phyloP scores from a whole-genome alignment of 2,888 invertebrate genomes.

The Chrysopilus asiliformis region DNA sequence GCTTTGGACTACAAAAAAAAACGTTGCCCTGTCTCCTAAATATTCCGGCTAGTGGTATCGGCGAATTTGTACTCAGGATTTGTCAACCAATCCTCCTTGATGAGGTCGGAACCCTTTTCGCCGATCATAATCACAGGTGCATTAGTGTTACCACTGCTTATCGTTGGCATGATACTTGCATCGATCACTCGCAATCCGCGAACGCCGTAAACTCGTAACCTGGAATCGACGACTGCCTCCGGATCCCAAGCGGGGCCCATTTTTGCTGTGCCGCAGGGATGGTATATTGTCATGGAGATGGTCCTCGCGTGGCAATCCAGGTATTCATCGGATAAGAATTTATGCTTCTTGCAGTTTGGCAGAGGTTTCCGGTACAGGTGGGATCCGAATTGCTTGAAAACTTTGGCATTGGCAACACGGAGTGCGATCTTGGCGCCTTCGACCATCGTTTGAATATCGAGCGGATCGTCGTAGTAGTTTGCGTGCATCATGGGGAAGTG shows the following conservation, averaged over 20 bases:
- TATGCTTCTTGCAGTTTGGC: conserved; percentile 61
- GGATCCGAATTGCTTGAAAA: conserved; percentile 70
- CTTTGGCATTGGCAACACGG: conserved; percentile 55
- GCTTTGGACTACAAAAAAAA: too few species aligned
- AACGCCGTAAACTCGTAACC: conserved; percentile 63
- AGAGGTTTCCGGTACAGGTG: conserved; percentile 59
- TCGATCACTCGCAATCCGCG: conserved; percentile 69
- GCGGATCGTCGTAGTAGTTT: conserved; percentile 75
- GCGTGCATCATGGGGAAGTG: conserved; percentile 82
- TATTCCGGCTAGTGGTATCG: conserved; percentile 3
- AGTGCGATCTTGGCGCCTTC: conserved; percentile 71
- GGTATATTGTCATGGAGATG: conserved; percentile 81
- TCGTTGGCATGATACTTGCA: conserved; percentile 79
- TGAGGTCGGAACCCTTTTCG: conserved; percentile 75
- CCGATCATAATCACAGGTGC: conserved; percentile 88
- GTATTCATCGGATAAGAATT: conserved; percentile 66
- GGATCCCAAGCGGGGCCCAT: conserved; percentile 73
- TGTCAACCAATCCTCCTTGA: conserved; percentile 68
- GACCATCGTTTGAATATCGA: conserved; percentile 65
- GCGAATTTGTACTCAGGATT: conserved; percentile 29
- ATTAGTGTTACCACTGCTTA: conserved; percentile 80
- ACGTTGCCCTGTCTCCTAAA: too few species aligned
- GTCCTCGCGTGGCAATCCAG: conserved; percentile 78
- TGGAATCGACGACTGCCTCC: conserved; percentile 70
- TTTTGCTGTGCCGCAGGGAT: conserved; percentile 77